Evolutionary conservation across 2,113 vertebrate species (phyloP).

Genomic region (Platycercus adscitus): DNA sequence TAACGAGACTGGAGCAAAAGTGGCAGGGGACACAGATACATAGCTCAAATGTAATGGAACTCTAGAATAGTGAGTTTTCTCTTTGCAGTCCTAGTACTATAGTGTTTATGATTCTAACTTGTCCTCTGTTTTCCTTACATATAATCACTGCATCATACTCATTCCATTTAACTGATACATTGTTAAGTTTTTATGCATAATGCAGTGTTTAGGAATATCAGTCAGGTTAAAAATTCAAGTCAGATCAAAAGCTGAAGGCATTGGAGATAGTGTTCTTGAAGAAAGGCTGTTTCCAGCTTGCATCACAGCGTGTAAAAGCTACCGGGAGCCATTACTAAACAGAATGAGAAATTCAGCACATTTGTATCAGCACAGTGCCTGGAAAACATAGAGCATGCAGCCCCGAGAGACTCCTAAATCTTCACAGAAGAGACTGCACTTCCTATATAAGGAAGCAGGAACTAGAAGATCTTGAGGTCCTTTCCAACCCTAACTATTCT

Average conservation of each 20-base stretch:
- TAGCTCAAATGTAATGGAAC: background rate
- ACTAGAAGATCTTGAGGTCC: too few species aligned
- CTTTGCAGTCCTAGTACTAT: background rate
- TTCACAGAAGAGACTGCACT: background rate
- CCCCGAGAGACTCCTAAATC: conserved; percentile 12
- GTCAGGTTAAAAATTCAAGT: background rate
- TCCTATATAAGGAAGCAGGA: conserved; percentile 21
- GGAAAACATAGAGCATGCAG: background rate
- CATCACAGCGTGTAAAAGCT: background rate
- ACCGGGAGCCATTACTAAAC: conserved; percentile 37
- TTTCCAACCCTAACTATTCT: too few species aligned
- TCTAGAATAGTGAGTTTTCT: background rate
- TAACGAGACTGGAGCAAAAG: background rate
- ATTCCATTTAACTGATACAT: background rate
- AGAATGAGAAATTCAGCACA: conserved; percentile 12
- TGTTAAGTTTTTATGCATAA: background rate
- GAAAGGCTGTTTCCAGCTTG: background rate
- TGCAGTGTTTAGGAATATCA: background rate
- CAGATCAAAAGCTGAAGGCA: background rate
- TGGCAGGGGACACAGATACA: rapidly evolving
- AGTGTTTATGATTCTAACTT: background rate
- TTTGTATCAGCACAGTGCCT: conserved; percentile 8
- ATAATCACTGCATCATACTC: background rate
- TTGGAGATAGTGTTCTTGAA: background rate
- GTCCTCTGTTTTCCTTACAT: background rate